phyloP scores from a whole-genome alignment of 2,113 vertebrate species.

The Siniperca chuatsi region DNA sequence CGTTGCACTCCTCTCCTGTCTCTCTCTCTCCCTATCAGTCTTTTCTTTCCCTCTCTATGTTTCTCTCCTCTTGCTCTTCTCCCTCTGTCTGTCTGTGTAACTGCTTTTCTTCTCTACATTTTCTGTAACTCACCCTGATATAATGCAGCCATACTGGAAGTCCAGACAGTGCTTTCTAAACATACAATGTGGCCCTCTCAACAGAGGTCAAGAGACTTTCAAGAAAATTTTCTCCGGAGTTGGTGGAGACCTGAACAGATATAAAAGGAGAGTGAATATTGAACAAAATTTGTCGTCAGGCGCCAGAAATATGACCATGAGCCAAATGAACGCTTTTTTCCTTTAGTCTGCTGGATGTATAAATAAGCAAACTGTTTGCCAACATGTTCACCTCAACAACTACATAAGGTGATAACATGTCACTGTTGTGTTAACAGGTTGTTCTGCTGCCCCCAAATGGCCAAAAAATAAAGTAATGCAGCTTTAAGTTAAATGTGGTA shows the following conservation, averaged over 20 bases:
- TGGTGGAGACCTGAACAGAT: too few relatives aligned
- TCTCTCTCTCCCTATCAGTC: not conserved
- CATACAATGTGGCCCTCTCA: not conserved
- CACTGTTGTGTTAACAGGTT: not conserved
- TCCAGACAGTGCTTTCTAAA: not conserved
- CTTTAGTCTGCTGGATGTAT: too few relatives aligned
- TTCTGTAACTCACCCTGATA: not conserved
- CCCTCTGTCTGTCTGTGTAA: not conserved
- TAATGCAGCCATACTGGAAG: not conserved
- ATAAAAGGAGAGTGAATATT: not conserved
- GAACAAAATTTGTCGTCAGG: too few relatives aligned
- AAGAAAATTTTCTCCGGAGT: not conserved
- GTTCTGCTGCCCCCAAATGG: not conserved
- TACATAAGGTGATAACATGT: too few relatives aligned
- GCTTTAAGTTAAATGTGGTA: not conserved
- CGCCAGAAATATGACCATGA: not conserved
- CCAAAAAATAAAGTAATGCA: not conserved
- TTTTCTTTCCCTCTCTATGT: not conserved
- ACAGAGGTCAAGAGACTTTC: not conserved
- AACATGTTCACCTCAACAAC: too few relatives aligned
- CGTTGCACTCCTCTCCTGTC: not conserved
- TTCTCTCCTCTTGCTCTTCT: not conserved
- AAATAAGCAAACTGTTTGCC: too few relatives aligned
- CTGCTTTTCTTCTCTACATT: not conserved
- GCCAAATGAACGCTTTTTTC: too few relatives aligned